These are phyloP conservation scores for Tachysurus vachellii DNA, from an alignment of 2,113 vertebrate genomes.

Conservation along the genomic window DNA sequence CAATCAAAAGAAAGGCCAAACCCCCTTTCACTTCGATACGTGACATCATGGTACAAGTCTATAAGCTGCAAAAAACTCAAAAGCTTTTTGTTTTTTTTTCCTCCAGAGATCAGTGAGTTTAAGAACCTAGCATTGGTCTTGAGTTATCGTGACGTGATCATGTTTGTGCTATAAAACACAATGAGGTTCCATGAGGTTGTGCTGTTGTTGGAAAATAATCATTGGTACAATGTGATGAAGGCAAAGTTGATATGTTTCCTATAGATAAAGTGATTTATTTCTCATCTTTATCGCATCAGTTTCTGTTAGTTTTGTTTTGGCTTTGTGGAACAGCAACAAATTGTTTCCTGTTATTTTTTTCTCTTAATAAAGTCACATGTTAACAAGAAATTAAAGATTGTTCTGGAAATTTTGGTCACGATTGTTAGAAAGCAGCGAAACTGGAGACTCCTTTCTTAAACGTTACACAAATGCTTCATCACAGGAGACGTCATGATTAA, in stretches of 20 bases:
- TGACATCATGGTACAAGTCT: not conserved
- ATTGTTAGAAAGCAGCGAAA: not conserved
- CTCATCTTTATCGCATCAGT: not conserved
- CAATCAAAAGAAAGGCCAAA: not conserved
- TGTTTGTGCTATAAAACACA: not conserved
- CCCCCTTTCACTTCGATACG: not conserved
- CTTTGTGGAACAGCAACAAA: not conserved
- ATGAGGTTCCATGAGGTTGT: not conserved
- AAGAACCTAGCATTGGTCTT: not conserved
- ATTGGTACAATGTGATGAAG: not conserved
- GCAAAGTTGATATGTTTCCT: not conserved
- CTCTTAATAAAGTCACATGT: not conserved
- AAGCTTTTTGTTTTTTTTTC: not conserved
- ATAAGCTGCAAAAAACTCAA: not conserved
- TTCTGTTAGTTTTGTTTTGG: not conserved
- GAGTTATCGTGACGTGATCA: not conserved
- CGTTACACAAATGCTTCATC: not conserved
- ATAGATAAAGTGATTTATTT: not conserved
- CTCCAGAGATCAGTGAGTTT: fast-evolving
- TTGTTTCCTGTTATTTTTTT: not conserved
- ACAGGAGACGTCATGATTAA: not conserved
- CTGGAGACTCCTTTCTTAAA: not conserved
- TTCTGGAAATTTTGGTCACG: not conserved
- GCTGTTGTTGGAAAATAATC: not conserved
- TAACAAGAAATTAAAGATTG: not conserved